phyloP scores from a whole-genome alignment of 92 coral and sea anemone species.

The Diadumene lineata region DNA sequence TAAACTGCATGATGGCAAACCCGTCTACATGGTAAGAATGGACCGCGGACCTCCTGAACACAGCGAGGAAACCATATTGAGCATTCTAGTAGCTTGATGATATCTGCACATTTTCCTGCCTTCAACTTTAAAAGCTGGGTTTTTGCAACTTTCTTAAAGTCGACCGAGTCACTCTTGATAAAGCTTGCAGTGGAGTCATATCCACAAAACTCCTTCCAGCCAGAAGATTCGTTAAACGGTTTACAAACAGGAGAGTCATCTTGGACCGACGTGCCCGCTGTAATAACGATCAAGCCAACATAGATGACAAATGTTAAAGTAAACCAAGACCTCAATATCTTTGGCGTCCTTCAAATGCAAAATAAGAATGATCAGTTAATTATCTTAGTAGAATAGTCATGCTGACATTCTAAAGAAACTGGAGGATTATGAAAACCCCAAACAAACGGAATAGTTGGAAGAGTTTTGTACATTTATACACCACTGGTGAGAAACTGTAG shows the following conservation, averaged over 20 bases:
- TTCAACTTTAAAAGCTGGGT: not conserved
- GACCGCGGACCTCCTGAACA: constrained; percentile 46
- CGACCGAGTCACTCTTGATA: not conserved
- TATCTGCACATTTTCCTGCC: constrained; percentile 50
- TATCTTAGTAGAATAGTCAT: no score
- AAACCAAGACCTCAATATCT: not conserved
- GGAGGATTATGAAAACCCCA: no score
- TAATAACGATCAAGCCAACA: not conserved
- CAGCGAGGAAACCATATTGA: constrained; percentile 61
- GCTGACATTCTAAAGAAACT: no score
- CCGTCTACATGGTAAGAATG: constrained; percentile 57
- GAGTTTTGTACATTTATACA: no score
- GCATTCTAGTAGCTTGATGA: constrained; percentile 41
- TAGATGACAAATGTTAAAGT: not conserved
- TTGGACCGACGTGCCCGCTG: not conserved
- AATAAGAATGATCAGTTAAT: no score
- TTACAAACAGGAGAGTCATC: not conserved
- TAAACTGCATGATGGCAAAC: constrained; percentile 52
- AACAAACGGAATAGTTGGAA: no score
- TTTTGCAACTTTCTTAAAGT: no score
- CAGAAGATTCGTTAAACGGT: constrained; percentile 2
- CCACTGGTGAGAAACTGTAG: no score
- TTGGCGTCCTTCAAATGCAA: no score
- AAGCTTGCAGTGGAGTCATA: not conserved
- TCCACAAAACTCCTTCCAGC: not conserved